Percentiles rank a stretch among this genome's conserved stretches.
These are phyloP conservation scores for Sylvilagus floridanus DNA, from an alignment of 2,797 vertebrate genomes.

Conservation along the genomic window DNA sequence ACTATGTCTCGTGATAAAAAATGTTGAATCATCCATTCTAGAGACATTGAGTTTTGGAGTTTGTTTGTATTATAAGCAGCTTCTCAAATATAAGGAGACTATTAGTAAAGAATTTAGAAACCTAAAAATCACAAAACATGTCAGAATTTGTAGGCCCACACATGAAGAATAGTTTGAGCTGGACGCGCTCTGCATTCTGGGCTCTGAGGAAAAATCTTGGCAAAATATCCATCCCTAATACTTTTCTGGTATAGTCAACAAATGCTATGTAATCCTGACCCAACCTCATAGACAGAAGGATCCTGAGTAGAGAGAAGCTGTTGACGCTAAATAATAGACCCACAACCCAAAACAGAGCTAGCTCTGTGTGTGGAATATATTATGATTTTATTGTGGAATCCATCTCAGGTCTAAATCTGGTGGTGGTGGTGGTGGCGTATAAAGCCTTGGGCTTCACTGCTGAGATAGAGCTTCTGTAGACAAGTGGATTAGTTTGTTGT, in stretches of 20 bases:
- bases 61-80: background rate
- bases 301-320: background rate
- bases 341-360: background rate
- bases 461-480: background rate
- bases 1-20: background rate
- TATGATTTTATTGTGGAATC: background rate
- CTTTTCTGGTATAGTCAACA: background rate
- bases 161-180: background rate
- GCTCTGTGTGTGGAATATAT: background rate
- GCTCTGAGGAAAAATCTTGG: background rate
- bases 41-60: background rate
- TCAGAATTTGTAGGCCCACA: background rate
- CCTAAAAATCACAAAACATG: background rate
- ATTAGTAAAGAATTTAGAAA: background rate
- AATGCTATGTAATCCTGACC: background rate
- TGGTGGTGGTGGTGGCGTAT: no score
- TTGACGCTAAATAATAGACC: background rate
- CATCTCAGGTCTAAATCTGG: background rate
- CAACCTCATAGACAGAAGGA: background rate
- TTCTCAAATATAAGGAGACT: conserved; percentile 11
- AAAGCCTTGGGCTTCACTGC: background rate
- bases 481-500: no score
- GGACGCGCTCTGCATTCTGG: background rate
- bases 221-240: background rate
- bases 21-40: background rate